These are phyloP conservation scores for Tipula helvola DNA, from an alignment of 2,888 invertebrate genomes.

Conservation along the genomic window DNA sequence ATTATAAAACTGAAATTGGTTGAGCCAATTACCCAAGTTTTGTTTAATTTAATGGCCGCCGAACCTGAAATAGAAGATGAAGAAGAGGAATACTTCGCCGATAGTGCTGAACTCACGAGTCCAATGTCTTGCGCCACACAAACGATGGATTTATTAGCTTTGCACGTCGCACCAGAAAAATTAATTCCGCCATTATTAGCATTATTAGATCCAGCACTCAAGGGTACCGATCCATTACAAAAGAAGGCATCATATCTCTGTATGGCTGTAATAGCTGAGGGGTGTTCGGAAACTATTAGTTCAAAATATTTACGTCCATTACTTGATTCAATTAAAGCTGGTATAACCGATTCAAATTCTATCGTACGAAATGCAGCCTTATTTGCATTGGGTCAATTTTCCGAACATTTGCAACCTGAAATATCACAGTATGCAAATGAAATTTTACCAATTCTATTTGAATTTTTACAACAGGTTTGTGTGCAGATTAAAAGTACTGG, in stretches of 20 bases:
- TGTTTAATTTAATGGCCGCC: slow-evolving; percentile 56
- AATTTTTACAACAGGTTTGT: slow-evolving; percentile 50
- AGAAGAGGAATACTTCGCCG: slow-evolving; percentile 51
- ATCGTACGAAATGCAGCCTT: slow-evolving; percentile 62
- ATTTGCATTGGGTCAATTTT: slow-evolving; percentile 68
- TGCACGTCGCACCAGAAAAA: slow-evolving; percentile 64
- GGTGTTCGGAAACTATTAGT: slow-evolving; percentile 62
- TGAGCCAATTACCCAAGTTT: slow-evolving; percentile 50
- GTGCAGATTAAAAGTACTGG: slow-evolving; percentile 41
- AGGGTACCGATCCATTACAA: slow-evolving; percentile 44
- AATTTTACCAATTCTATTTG: slow-evolving; percentile 58
- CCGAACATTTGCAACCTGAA: slow-evolving; percentile 67
- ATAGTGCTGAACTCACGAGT: slow-evolving; percentile 47
- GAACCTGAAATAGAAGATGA: slow-evolving; percentile 46
- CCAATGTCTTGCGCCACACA: slow-evolving; percentile 58
- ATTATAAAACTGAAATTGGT: slow-evolving; percentile 55
- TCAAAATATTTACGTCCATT: slow-evolving; percentile 56
- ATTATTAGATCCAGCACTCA: slow-evolving; percentile 51
- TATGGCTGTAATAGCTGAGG: slow-evolving; percentile 64
- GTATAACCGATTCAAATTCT: slow-evolving; percentile 49
- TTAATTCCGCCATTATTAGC: slow-evolving; percentile 55
- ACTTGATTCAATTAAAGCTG: slow-evolving; percentile 54
- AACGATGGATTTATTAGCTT: slow-evolving; percentile 58
- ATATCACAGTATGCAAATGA: slow-evolving; percentile 60
- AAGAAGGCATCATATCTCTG: slow-evolving; percentile 61